Conservation (phyloP, 2,797 vertebrate species). For the Rhynchonycteris naso region DNA sequence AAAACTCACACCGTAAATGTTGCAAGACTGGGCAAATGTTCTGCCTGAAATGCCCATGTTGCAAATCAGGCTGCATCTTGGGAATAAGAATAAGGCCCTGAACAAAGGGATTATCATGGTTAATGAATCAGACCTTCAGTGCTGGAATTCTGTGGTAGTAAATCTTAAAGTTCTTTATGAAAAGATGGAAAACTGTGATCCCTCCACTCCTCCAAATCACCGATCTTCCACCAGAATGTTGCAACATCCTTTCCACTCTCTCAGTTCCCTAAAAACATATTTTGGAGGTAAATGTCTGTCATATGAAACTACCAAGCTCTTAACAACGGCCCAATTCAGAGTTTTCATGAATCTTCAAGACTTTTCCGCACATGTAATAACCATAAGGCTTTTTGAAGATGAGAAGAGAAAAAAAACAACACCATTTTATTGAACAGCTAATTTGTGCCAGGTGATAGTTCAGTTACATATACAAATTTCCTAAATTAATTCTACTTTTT, state of each 20-base stretch:
- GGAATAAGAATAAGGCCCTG: not conserved
- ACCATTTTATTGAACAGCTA: conserved; percentile 3
- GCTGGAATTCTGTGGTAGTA: not conserved
- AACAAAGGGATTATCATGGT: not conserved
- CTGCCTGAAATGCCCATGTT: not conserved
- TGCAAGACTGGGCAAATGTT: not conserved
- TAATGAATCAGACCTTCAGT: conserved; percentile 45
- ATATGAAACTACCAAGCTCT: not conserved
- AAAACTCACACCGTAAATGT: not conserved
- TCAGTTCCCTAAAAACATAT: not conserved
- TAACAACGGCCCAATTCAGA: not conserved
- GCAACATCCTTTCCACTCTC: not conserved
- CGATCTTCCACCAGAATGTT: not conserved
- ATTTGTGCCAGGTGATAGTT: not conserved
- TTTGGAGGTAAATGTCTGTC: not conserved
- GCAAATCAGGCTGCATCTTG: not conserved
- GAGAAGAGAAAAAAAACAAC: not conserved
- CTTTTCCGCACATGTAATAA: not conserved
- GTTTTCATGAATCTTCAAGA: not conserved
- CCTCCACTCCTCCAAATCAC: not conserved
- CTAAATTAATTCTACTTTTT: not conserved
- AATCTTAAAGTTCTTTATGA: conserved; percentile 22
- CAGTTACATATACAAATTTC: not conserved
- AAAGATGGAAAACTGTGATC: not conserved
- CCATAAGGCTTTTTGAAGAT: not conserved